These are phyloP conservation scores for Tiphia femorata DNA, from an alignment of 2,888 invertebrate species.

Conservation along the genomic window DNA sequence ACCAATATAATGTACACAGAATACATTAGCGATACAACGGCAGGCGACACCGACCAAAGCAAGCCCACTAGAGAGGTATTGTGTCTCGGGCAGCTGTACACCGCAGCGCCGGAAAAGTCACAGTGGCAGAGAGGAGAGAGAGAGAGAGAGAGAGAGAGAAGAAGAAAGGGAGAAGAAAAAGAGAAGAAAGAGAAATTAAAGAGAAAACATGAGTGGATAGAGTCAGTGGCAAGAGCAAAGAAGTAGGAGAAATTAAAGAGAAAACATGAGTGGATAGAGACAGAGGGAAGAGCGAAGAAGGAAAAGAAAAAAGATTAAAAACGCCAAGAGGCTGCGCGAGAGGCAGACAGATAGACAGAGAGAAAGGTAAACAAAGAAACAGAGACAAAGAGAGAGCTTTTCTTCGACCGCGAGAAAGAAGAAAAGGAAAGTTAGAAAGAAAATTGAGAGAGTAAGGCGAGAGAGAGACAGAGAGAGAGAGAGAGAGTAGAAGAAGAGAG, in stretches of 20 bases:
- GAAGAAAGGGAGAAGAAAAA: background rate
- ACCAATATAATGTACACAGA: too few species aligned
- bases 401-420: background rate
- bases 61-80: too few species aligned
- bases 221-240: background rate
- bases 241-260: too few species aligned
- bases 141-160: background rate
- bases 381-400: conserved; percentile 17
- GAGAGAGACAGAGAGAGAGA: conserved; percentile 16
- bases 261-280: too few species aligned
- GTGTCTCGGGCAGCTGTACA: too few species aligned
- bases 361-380: conserved; percentile 15
- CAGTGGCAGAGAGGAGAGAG: background rate
- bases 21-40: too few species aligned
- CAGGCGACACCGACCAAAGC: too few species aligned
- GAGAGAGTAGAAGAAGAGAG: conserved; percentile 6
- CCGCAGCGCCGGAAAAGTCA: background rate
- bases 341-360: background rate
- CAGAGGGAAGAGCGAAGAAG: background rate
- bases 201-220: too few species aligned
- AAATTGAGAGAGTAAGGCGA: conserved; percentile 10
- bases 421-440: too few species aligned
- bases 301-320: background rate
- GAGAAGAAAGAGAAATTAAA: too few species aligned
- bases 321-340: too few species aligned